Evolutionary conservation across 2,888 invertebrate species (phyloP), one percentile per base, ranked within the genome.

Genomic region (Cordilura impudica): DNA sequence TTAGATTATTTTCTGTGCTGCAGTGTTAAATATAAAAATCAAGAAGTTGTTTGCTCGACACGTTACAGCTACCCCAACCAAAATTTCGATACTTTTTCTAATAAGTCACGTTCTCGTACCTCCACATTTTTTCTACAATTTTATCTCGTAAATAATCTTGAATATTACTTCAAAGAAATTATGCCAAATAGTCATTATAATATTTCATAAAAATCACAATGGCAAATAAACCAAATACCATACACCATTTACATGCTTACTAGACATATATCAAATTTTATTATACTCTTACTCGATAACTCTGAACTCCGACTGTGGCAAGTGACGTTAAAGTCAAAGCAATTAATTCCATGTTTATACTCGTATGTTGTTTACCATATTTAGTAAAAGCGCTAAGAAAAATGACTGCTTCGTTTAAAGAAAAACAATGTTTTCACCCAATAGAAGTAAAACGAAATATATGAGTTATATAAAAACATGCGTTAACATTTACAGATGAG

Each of bases 401-500:
- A 51, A 26, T n/a, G 21, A 51, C 14, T 51, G 23, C 23, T 51
- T 23, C 51, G 23, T 51, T 73, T 73, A 45, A 39, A 49, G 26
- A 23, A 19, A 8, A 8, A 47, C 23, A 61, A 61, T 47, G n/a
- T 18, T 47, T 58, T 39, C n/a, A 12, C 35, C n/a, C 3, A 26
- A 26, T 4, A 26, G 47, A 21, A 51, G 43, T 51, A 67, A 31
- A 65, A 71, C 29, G 65, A 60, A 76, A 60, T 60, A 60, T 16
- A 45, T 63, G 63, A 45, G 14, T 71, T 61, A 63, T 53, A 43
- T 43, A 51, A 61, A 49, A 70, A 70, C 49, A 58, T 65, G 63
- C 69, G 63, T 63, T 70, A 58, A 58, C 53, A 53, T 69, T 67
- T 43, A n/a, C 73, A 66, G 82, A 81, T 81, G 70, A 75, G 72